A percentile compares a stretch with the other conserved stretches of the same genome.
Evolutionary conservation across 2,797 vertebrate genomes (phyloP).

Genomic region (Rhynchonycteris naso): DNA sequence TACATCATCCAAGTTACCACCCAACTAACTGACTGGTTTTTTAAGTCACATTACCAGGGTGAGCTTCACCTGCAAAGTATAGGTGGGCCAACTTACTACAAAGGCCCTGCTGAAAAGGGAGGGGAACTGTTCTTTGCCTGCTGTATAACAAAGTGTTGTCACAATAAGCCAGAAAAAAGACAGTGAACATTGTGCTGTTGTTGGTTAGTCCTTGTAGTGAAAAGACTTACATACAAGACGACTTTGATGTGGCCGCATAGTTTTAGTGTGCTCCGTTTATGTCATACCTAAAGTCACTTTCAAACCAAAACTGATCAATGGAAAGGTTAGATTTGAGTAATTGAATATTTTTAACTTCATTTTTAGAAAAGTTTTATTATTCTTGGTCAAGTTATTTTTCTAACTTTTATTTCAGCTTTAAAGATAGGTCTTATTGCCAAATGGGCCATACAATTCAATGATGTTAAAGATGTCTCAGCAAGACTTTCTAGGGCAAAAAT

Average conservation of each 20-base stretch:
- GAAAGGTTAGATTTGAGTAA: not conserved
- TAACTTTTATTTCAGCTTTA: slow-evolving; percentile 13
- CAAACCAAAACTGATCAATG: not conserved
- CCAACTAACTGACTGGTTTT: no score
- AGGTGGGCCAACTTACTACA: not conserved
- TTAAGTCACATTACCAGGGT: fast-evolving
- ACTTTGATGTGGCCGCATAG: slow-evolving; percentile 56
- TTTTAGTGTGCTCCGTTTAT: not conserved
- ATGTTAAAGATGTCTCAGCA: not conserved
- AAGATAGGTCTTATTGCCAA: slow-evolving; percentile 7
- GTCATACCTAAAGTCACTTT: not conserved
- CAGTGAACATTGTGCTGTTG: not conserved
- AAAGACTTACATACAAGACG: slow-evolving; percentile 14
- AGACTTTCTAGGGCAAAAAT: not conserved
- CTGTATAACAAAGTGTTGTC: not conserved
- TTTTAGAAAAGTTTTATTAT: not conserved
- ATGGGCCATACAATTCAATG: not conserved
- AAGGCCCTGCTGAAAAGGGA: not conserved
- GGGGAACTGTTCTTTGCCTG: slow-evolving; percentile 23
- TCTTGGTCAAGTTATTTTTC: slow-evolving; percentile 25
- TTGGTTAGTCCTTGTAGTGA: slow-evolving; percentile 28
- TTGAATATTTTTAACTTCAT: not conserved
- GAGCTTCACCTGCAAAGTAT: not conserved
- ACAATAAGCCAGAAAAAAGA: not conserved
- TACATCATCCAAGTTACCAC: no score